A percentile compares a stretch with the other conserved stretches of the same genome.
phyloP scores from a whole-genome alignment of 2,797 vertebrate species.

The Propithecus perrieri region DNA sequence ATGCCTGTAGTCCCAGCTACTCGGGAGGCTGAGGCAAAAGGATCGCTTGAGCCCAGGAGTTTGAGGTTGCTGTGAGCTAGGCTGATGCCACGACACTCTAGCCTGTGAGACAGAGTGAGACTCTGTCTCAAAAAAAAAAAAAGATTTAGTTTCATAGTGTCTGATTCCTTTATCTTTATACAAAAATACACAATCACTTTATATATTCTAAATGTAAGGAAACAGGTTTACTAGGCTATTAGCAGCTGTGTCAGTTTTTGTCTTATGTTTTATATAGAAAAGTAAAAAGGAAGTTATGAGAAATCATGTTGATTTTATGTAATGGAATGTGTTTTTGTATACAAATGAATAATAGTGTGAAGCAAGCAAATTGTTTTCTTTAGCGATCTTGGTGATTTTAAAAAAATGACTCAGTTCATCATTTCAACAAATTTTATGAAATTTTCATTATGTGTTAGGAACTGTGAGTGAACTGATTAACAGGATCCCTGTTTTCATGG shows the following conservation, averaged over 20 bases:
- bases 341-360: not conserved
- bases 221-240: not conserved
- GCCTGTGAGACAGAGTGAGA: too few relatives aligned
- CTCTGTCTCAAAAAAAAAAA: too few relatives aligned
- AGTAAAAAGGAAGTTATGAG: not conserved
- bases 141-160: not conserved
- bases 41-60: too few relatives aligned
- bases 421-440: not conserved
- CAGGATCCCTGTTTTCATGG: slow-evolving; percentile 2
- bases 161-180: slow-evolving; percentile 15
- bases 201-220: not conserved
- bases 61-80: too few relatives aligned
- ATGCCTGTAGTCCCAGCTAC: too few relatives aligned
- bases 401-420: slow-evolving; percentile 42
- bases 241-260: slow-evolving; percentile 6
- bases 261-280: slow-evolving; percentile 18
- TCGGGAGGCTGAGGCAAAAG: too few relatives aligned
- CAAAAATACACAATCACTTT: not conserved
- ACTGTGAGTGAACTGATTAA: not conserved
- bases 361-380: not conserved
- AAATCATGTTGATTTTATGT: not conserved
- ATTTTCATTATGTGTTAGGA: not conserved
- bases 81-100: too few relatives aligned
- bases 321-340: not conserved
- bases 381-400: slow-evolving; percentile 1